These are phyloP conservation scores for Drosophila mulleri DNA, from an alignment of 2,888 invertebrate genomes.

Conservation along the genomic window DNA sequence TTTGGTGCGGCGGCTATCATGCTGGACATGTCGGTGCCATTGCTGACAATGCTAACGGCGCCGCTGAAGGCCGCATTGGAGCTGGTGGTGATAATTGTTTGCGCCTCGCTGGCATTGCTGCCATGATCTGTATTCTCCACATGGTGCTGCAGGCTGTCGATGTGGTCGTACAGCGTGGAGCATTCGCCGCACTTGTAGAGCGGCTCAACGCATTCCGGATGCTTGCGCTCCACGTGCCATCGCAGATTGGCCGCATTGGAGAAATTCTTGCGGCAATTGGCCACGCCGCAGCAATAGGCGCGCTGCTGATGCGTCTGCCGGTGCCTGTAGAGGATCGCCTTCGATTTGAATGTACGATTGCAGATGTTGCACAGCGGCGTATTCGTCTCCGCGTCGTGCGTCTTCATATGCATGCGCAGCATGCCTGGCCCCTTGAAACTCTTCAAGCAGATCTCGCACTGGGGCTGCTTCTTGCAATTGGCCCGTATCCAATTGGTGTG, in stretches of 20 bases:
- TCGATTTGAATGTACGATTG: conserved; percentile 87
- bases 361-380: conserved; percentile 88
- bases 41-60: conserved; percentile 70
- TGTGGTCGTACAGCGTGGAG: conserved; percentile 87
- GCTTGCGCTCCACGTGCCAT: conserved; percentile 84
- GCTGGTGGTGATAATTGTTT: conserved; percentile 30
- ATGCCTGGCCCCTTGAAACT: conserved; percentile 89
- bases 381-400: conserved; percentile 87
- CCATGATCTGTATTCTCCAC: conserved; percentile 83
- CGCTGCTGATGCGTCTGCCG: conserved; percentile 88
- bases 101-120: conserved; percentile 32
- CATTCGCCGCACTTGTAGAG: conserved; percentile 86
- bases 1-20: conserved; percentile 61
- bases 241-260: conserved; percentile 82
- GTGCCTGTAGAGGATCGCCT: conserved; percentile 88
- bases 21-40: conserved; percentile 66
- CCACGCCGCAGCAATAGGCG: conserved; percentile 83
- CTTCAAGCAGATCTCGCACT: conserved; percentile 87
- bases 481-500: conserved; percentile 88
- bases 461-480: conserved; percentile 88
- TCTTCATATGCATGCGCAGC: conserved; percentile 89
- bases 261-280: conserved; percentile 85
- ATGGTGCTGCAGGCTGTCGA: conserved; percentile 87
- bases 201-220: conserved; percentile 81
- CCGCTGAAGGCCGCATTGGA: conserved; percentile 60